These are phyloP conservation scores for Lethenteron reissneri DNA, from an alignment of 2,113 vertebrate species.

Conservation along the genomic window DNA sequence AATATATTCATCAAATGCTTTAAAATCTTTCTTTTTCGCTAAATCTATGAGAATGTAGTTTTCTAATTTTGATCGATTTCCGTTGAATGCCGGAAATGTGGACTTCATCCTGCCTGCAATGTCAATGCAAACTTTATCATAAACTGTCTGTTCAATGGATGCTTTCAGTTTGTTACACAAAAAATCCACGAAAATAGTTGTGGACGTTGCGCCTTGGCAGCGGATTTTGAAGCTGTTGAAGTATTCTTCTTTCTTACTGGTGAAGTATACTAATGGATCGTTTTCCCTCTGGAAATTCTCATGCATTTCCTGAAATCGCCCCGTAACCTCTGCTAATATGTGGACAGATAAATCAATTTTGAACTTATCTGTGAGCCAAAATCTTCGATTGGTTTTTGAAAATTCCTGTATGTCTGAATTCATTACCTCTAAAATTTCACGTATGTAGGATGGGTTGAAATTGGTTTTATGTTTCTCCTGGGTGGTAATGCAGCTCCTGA, in stretches of 20 bases:
- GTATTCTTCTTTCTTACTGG: slow-evolving; percentile 22
- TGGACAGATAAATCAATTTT: slow-evolving; percentile 16
- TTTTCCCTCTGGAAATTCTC: slow-evolving; percentile 17
- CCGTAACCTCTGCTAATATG: slow-evolving; percentile 16
- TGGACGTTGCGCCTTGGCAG: slow-evolving; percentile 21
- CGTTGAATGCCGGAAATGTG: slow-evolving; percentile 19
- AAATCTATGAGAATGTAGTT: slow-evolving; percentile 25
- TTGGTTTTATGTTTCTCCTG: slow-evolving; percentile 11
- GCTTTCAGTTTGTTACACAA: slow-evolving; percentile 24
- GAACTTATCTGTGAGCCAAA: slow-evolving; percentile 10
- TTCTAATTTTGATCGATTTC: slow-evolving; percentile 20
- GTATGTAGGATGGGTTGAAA: slow-evolving; percentile 15
- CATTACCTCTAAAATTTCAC: slow-evolving; percentile 13
- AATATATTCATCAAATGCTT: slow-evolving; percentile 22
- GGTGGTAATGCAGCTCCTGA: slow-evolving; percentile 10
- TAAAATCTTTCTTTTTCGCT: slow-evolving; percentile 27
- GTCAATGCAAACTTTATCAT: not conserved
- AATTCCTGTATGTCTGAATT: no score
- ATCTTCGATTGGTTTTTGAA: no score
- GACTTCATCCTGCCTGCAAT: slow-evolving; percentile 19
- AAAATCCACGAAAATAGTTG: slow-evolving; percentile 20
- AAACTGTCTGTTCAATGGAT: slow-evolving; percentile 12
- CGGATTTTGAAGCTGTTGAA: slow-evolving; percentile 21
- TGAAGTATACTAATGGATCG: slow-evolving; percentile 16
- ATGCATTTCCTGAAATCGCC: slow-evolving; percentile 19